Conservation (phyloP, 2,888 invertebrate genomes). For the Omphaloscelis lunosa region DNA sequence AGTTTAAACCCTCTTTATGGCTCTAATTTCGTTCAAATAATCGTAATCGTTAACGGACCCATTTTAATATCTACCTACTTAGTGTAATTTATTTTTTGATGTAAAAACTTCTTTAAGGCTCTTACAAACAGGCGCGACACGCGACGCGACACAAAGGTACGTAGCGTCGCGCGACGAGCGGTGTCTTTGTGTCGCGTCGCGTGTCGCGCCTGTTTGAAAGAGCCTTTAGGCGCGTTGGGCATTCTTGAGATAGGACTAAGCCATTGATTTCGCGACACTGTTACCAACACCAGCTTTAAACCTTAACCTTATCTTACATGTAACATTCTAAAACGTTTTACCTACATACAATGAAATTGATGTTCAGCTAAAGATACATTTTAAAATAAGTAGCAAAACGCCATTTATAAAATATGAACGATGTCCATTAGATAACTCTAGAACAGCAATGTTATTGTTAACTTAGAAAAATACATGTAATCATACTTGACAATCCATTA, state of each 20-base stretch:
- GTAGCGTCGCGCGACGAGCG: too few species aligned
- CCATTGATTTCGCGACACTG: too few species aligned
- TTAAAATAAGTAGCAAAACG: slow-evolving; percentile 13
- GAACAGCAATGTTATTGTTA: slow-evolving; percentile 38
- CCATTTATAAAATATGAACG: slow-evolving; percentile 17
- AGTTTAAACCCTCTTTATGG: neutral
- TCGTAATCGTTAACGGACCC: neutral
- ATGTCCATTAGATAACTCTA: slow-evolving; percentile 19
- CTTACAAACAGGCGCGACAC: too few species aligned
- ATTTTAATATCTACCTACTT: neutral
- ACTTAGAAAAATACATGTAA: slow-evolving; percentile 56
- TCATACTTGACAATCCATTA: slow-evolving; percentile 54
- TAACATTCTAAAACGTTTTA: neutral
- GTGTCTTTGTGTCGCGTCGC: too few species aligned
- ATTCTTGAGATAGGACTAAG: too few species aligned
- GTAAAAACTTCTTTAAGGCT: too few species aligned
- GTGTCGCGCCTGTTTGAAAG: too few species aligned
- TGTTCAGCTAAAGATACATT: neutral
- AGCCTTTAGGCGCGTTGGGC: too few species aligned
- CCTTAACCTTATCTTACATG: too few species aligned
- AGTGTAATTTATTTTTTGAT: too few species aligned
- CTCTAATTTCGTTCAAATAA: slow-evolving; percentile 4
- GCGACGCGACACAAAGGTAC: too few species aligned
- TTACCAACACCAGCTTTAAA: too few species aligned
- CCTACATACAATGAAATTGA: neutral